Evolutionary conservation across 2,797 vertebrate species (phyloP), one percentile per base, ranked within the genome.

Genomic region (Trachurus trachurus): DNA sequence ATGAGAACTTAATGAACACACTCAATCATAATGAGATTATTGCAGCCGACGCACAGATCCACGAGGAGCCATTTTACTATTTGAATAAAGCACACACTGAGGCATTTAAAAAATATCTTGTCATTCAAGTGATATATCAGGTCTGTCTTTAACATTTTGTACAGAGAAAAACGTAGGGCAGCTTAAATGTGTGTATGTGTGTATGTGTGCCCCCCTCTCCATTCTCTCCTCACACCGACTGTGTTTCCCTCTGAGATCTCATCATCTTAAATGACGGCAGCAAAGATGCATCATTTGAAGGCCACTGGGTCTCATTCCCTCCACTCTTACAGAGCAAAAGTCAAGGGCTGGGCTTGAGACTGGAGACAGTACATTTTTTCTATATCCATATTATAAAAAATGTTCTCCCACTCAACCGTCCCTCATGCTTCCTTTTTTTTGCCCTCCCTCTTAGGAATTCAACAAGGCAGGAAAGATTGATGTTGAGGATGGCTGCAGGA

Each of bases 1-100:
- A 81, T 40, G 53, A 82, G 85, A 65, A 87, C 84, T 93, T 93
- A 92, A 94, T 94, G 88, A 92, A 79, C 75, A 70, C 82, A 68
- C 82, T 92, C 82, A 39, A 88, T 91, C 89, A 89, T 85, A 74
- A 71, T 82, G 77, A 72, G 49, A 65, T 31, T 11, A 73, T n/a
- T 1, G 67, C 74, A 67, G 76, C 72, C 76, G 59, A 56, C 80
- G 72, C 60, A 45, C 5, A 75, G 63, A 76, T 82, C 78, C 66
- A 78, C 12, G 19, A 80, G 60, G 61, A 87, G 64, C 71, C 62
- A 63, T 80, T 87, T 80, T 39, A 31, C 59, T 76, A 60, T 87
- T 87, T 79, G 85, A 84, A 88, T 75, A 65, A 52, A 59, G 69
- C 65, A 39, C 63, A 58, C 5, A 61, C 59, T 19, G 40, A 72